Conservation (phyloP, 2,888 invertebrate species). For the Agrochola macilenta region DNA sequence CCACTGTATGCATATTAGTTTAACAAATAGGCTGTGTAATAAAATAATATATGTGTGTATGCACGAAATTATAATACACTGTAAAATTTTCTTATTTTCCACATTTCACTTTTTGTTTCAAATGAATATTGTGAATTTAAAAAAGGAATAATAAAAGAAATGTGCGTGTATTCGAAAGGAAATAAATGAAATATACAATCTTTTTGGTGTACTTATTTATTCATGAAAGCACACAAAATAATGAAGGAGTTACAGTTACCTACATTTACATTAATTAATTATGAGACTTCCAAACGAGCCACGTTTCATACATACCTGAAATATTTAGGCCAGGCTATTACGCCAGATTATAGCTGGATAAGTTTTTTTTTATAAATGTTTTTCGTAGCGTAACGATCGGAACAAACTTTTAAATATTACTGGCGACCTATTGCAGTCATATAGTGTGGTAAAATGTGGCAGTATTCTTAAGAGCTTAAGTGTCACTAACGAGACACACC, state of each 20-base stretch:
- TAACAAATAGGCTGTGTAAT: slow-evolving; percentile 39
- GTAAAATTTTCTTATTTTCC: not conserved
- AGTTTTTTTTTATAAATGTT: not conserved
- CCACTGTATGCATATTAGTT: not conserved
- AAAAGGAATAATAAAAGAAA: not conserved
- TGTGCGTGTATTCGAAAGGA: slow-evolving; percentile 8
- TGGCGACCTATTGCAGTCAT: not conserved
- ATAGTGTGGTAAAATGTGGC: not conserved
- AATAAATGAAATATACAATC: slow-evolving; percentile 43
- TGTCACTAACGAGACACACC: no score
- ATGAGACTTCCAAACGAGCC: not conserved
- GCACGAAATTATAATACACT: not conserved
- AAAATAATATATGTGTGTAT: not conserved
- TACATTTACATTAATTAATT: not conserved
- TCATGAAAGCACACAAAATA: slow-evolving; percentile 13
- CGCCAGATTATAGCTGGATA: not conserved
- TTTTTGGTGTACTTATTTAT: slow-evolving; percentile 21
- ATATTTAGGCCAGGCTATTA: not conserved
- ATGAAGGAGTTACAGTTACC: not conserved
- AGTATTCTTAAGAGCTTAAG: not conserved
- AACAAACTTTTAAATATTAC: not conserved
- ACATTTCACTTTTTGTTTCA: not conserved
- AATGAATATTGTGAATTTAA: not conserved
- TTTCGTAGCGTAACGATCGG: not conserved
- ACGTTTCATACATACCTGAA: not conserved